These are phyloP conservation scores for Leptocoma aspasia DNA, from an alignment of 2,113 vertebrate genomes.

Conservation along the genomic window DNA sequence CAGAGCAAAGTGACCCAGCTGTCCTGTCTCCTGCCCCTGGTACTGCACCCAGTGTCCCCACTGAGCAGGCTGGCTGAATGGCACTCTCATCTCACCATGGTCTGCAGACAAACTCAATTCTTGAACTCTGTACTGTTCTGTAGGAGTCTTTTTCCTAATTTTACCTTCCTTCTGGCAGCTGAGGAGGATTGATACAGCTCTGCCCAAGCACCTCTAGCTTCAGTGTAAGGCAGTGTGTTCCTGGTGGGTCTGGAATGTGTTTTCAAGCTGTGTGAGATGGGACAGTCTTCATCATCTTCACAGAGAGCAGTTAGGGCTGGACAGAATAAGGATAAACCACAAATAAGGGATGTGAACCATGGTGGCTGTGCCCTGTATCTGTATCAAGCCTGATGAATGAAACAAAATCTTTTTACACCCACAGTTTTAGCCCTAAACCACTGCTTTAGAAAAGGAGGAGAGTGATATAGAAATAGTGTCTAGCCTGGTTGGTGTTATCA, in stretches of 20 bases:
- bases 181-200: background rate
- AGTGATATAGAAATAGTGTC: background rate
- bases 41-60: background rate
- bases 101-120: background rate
- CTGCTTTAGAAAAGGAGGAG: background rate
- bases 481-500: background rate
- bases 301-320: background rate
- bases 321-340: background rate
- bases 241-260: background rate
- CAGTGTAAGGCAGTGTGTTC: background rate
- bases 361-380: background rate
- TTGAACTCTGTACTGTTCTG: background rate
- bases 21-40: background rate
- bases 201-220: background rate
- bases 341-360: background rate
- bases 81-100: background rate
- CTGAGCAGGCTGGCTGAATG: background rate
- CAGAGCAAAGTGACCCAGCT: background rate
- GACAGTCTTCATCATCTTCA: background rate
- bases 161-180: background rate
- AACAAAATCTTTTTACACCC: background rate
- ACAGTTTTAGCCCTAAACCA: background rate
- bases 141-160: background rate
- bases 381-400: background rate
- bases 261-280: background rate